Conservation (phyloP, 2,797 vertebrate genomes). For the Sebastiscus tertius region DNA sequence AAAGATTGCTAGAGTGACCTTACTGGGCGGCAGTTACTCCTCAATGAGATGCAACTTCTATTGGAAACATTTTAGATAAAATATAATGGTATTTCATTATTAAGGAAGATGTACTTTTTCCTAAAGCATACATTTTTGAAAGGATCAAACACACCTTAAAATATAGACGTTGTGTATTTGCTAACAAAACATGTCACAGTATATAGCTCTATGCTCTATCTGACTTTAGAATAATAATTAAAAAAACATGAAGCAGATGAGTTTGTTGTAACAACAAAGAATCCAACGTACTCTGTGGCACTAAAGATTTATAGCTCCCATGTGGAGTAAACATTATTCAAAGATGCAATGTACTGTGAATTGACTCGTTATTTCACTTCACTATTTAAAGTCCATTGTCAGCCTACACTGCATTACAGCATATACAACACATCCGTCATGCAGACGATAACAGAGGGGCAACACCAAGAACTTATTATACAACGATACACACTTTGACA, state of each 20-base stretch:
- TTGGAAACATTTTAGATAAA: background rate
- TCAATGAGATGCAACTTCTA: background rate
- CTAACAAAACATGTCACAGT: background rate
- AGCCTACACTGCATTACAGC: background rate
- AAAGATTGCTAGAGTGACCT: background rate
- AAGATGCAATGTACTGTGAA: background rate
- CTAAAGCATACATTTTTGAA: background rate
- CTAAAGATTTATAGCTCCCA: background rate
- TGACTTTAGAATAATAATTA: background rate
- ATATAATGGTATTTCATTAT: background rate
- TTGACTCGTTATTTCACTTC: conserved; percentile 16
- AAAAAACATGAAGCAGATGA: background rate
- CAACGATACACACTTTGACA: conserved; percentile 14
- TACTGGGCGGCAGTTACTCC: background rate
- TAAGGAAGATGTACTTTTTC: background rate
- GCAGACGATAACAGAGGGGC: background rate
- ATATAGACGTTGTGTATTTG: background rate
- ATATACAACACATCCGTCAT: conserved; percentile 33
- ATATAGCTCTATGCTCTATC: background rate
- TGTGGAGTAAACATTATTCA: background rate
- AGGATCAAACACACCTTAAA: background rate
- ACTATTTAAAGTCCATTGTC: conserved; percentile 11
- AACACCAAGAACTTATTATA: conserved; percentile 8
- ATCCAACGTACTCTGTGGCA: background rate
- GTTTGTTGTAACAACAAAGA: background rate